Evolutionary conservation across 2,113 vertebrate genomes (phyloP).

Genomic region (Sigmodon hispidus): DNA sequence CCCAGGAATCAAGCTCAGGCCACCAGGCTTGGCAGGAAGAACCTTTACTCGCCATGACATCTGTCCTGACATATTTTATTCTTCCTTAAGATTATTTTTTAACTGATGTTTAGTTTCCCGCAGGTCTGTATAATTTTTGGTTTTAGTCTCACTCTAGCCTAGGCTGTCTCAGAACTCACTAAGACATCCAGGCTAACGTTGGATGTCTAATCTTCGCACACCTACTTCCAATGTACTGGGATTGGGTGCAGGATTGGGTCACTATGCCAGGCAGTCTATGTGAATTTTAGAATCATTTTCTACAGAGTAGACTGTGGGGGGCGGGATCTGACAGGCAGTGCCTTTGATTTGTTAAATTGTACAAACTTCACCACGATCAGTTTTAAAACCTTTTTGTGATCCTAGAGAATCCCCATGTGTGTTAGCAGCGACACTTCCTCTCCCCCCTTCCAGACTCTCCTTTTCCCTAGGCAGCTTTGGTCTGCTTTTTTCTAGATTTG

Average conservation of each 20-base stretch:
- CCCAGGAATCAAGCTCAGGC: not conserved
- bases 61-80: not conserved
- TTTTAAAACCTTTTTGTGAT: not conserved
- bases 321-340: not conserved
- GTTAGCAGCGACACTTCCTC: not conserved
- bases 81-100: not conserved
- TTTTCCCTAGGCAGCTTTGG: not conserved
- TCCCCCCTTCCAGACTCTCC: not conserved
- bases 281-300: not conserved
- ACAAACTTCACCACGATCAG: not conserved
- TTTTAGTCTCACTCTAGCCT: not conserved
- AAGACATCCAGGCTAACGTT: not conserved
- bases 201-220: not conserved
- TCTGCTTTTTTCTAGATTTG: not conserved
- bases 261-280: not conserved
- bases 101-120: not conserved
- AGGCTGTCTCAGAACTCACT: not conserved
- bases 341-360: not conserved
- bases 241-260: not conserved
- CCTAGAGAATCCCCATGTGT: not conserved
- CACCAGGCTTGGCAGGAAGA: not conserved
- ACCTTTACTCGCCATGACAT: not conserved
- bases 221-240: not conserved
- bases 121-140: not conserved
- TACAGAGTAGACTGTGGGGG: not conserved